Evolutionary conservation across 2,888 invertebrate genomes (phyloP).

Genomic region (Lasioglossum villosulum): DNA sequence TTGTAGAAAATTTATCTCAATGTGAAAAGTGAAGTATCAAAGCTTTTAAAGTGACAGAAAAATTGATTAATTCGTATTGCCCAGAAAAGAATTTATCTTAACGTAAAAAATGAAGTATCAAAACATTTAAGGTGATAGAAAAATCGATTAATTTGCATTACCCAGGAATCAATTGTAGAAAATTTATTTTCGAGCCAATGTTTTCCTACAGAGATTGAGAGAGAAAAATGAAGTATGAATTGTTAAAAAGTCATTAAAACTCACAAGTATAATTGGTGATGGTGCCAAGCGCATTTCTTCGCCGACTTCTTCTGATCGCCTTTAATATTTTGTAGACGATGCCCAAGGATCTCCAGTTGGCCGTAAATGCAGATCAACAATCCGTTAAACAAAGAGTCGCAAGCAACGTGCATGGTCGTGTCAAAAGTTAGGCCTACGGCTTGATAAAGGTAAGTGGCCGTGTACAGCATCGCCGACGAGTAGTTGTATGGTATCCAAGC

Average conservation of each 20-base stretch:
- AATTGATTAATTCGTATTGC: no score
- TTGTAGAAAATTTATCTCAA: no score
- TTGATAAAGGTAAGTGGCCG: constrained; percentile 50
- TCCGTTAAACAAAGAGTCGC: constrained; percentile 69
- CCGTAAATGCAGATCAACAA: constrained; percentile 66
- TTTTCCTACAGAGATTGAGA: background rate
- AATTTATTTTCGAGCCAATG: no score
- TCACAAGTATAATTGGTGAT: constrained; percentile 51
- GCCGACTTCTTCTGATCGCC: background rate
- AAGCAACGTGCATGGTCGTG: constrained; percentile 58
- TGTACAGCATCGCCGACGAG: constrained; percentile 25
- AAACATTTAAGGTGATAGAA: no score
- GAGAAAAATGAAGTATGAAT: background rate
- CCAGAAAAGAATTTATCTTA: no score
- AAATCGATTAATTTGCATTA: no score
- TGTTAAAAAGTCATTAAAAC: background rate
- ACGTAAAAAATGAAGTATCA: no score
- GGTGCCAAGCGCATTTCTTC: constrained; percentile 50
- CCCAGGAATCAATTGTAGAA: no score
- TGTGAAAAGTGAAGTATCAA: no score
- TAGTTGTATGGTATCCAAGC: constrained; percentile 66
- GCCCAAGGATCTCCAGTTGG: constrained; percentile 71
- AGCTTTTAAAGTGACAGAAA: no score
- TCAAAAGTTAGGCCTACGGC: constrained; percentile 35
- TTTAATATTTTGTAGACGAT: constrained; percentile 29